Percentiles rank a stretch among this genome's conserved stretches.
phyloP scores from a whole-genome alignment of 1,140 invertebrate genomes.

The Centruroides vittatus region DNA sequence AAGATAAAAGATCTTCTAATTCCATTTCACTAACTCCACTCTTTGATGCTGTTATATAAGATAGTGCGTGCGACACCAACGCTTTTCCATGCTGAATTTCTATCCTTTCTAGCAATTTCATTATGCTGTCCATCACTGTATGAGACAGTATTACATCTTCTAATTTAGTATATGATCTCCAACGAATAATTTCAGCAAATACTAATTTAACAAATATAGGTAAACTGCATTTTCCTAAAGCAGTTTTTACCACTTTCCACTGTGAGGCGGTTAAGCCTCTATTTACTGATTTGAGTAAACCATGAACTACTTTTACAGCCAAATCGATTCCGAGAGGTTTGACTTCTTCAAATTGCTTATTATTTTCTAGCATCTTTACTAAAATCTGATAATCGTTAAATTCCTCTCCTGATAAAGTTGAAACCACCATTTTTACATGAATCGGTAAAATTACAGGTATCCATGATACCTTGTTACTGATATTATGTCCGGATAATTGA shows the following conservation, averaged over 20 bases:
- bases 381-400: slow-evolving; percentile 74
- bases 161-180: slow-evolving; percentile 90
- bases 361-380: slow-evolving; percentile 72
- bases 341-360: slow-evolving; percentile 82
- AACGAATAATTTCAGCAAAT: slow-evolving; percentile 88
- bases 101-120: slow-evolving; percentile 88
- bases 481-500: slow-evolving; percentile 84
- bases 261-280: slow-evolving; percentile 82
- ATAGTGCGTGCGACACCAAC: slow-evolving; percentile 81
- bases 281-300: slow-evolving; percentile 85
- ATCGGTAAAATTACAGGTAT: slow-evolving; percentile 74
- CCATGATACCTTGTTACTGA: slow-evolving; percentile 93
- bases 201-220: slow-evolving; percentile 96
- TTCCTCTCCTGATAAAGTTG: slow-evolving; percentile 63
- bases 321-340: slow-evolving; percentile 70
- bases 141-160: slow-evolving; percentile 80
- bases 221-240: slow-evolving; percentile 74
- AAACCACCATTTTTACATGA: slow-evolving; percentile 85
- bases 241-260: slow-evolving; percentile 86
- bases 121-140: slow-evolving; percentile 94
- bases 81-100: slow-evolving; percentile 80
- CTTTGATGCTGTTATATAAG: slow-evolving; percentile 79
- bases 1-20: slow-evolving; percentile 81
- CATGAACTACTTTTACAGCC: slow-evolving; percentile 82
- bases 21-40: slow-evolving; percentile 86